Base-by-base conservation (phyloP, 2,113 vertebrate species). In the Montifringilla adamsi region DNA sequence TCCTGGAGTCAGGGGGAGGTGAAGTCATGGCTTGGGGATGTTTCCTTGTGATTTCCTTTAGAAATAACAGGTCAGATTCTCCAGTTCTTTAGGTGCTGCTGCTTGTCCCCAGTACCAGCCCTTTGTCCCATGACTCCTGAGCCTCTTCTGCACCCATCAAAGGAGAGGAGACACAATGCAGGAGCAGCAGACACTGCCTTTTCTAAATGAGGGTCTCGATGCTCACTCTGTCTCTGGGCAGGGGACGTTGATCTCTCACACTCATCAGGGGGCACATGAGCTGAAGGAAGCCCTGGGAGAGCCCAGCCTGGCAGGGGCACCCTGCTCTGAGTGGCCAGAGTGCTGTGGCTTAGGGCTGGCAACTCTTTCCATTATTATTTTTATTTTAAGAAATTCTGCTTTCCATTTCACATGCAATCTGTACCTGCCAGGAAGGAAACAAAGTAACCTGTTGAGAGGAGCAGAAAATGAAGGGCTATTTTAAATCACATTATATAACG, bases 381-480 rank as follows among this genome's bases (percentile, higher is more conserved):
- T 35, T 27, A 39, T 31, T 72, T 31, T 64, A 22, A 73, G 56
- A 26, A 70, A 46, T 63, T 69, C 33, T 76, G 30, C 41, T 84
- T 95, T 95, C 53, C 50, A 33, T 89, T 93, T 91, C 58, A 50
- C 6, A 22, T 56, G 26, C 22, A 73, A 96, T 53, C 44, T 60
- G 4, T 50, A 84, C 92, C 84, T 88, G 39, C 44, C 69, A 80
- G 30, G 53, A 79, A 92, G 55, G 43, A 94, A 95, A 90, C 4
- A 2, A 93, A 93, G 41, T 56, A 49, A 56, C 17, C 72, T 93
- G 69, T 64, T 92, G 72, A 82, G 83, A 95, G 41, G n/a, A 95
- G 64, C 17, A 72, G 66, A 93, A 89, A 90, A 94, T 73, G 59
- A 95, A 95, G 53, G 81, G 49, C 74, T 95, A 70, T 91, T 94